Conservation (phyloP, 2,797 vertebrate genomes). For the Takifugu ocellatus region DNA sequence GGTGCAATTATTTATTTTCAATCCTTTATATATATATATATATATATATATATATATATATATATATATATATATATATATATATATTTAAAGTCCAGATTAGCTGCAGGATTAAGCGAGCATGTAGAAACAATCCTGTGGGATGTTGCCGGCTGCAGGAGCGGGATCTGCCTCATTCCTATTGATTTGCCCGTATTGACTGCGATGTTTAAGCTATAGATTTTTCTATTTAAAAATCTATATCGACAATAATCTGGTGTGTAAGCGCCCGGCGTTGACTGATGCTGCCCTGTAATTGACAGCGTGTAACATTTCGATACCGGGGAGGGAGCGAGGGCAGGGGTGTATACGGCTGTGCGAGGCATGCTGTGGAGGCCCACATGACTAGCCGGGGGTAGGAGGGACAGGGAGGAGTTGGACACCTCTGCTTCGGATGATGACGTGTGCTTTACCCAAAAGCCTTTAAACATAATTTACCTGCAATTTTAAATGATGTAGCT, state of each 20-base stretch:
- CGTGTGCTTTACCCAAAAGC: background rate
- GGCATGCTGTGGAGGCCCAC: slow-evolving; percentile 32
- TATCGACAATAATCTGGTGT: slow-evolving; percentile 82
- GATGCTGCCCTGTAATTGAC: slow-evolving; percentile 76
- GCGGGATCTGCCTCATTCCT: slow-evolving; percentile 57
- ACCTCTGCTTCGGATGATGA: slow-evolving; percentile 13
- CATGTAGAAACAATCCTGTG: slow-evolving; percentile 35
- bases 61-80: too few relatives aligned
- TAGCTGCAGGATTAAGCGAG: slow-evolving; percentile 29
- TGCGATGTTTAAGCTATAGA: slow-evolving; percentile 81
- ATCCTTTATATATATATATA: too few relatives aligned
- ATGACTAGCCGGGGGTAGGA: slow-evolving; percentile 18
- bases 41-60: too few relatives aligned
- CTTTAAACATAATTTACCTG: too few relatives aligned
- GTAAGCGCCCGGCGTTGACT: slow-evolving; percentile 70
- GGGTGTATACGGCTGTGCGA: background rate
- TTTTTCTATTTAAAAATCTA: slow-evolving; percentile 88
- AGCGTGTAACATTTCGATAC: slow-evolving; percentile 64
- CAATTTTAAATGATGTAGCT: too few relatives aligned
- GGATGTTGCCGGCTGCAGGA: slow-evolving; percentile 44
- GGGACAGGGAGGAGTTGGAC: slow-evolving; percentile 11
- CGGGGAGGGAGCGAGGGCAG: slow-evolving; percentile 35
- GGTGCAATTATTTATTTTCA: slow-evolving; percentile 30
- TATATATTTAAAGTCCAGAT: slow-evolving; percentile 24
- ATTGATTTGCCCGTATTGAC: slow-evolving; percentile 78